Percentiles rank a stretch among this genome's conserved stretches.
These are phyloP conservation scores for Apis mellifera DNA, from an alignment of 1,140 invertebrate species.

Conservation along the genomic window Amel_HAv3.1 CM009935.2:13375001-13375500, in stretches of 20 bases:
- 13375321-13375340: slow-evolving; percentile 96
- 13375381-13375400: slow-evolving; percentile 91
- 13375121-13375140: too few species aligned
- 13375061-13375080: not conserved
- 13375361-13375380: slow-evolving; percentile 95
- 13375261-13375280: not conserved
- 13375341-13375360: slow-evolving; percentile 97
- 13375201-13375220: too few species aligned
- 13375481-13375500: too few species aligned
- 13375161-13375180: too few species aligned
- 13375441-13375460: slow-evolving; percentile 98
- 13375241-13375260: too few species aligned
- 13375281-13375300: slow-evolving; percentile 96
- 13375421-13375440: slow-evolving; percentile 95
- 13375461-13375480: slow-evolving; percentile 90
- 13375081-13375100: too few species aligned
- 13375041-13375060: not conserved
- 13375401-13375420: slow-evolving; percentile 94
- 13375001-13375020: slow-evolving; percentile 6
- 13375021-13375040: slow-evolving; percentile 15
- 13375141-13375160: too few species aligned
- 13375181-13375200: too few species aligned
- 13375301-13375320: slow-evolving; percentile 93
- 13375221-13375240: too few species aligned
- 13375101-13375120: too few species aligned